Base-by-base conservation (phyloP, 2,113 vertebrate genomes). In the Fulmarus glacialis region DNA sequence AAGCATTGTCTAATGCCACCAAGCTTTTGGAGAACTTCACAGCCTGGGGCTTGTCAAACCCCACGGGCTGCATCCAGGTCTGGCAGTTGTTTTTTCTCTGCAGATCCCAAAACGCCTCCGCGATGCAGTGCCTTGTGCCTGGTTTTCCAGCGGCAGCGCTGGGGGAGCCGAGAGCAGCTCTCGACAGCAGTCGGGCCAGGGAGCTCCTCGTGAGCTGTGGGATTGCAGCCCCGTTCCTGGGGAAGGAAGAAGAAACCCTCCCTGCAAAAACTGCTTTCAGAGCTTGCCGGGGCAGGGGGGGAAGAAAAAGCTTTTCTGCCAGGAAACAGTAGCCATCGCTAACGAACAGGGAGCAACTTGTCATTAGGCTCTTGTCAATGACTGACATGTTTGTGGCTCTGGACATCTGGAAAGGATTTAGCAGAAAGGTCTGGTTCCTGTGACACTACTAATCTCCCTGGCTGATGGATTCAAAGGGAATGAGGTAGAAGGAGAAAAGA, bases 351-450 rank as follows among this genome's bases (percentile, higher is more conserved):
- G 97, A 97, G 85, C 89, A 89, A 94, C 95, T 97, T 95, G 88
- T 91, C 94, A 89, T 97, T 82, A 67, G 71, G 95, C 94, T 84
- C 84, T 53, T 95, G 97, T 97, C 97, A 94, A 14, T 50, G 79
- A 97, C 82, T 97, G 98, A 96, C 87, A 72, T 52, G 43, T 93
- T 84, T 95, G 95, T 77, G 96, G 94, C 78, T 59, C 34, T 43
- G 60, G 87, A 97, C 98, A 98, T 98, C 98, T 98, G 98, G 98
- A 98, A 98, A 45, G 77, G 72, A 95, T 99, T 98, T 98, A 30
- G 64, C 53, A 87, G 95, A 95, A 95, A 95, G 91, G 85, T 89
- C 92, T 55, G 34, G 90, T 89, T 97, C 93, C 95, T 88, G 78
- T 97, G 96, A 96, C 97, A 87, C 89, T 9, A 32, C 73, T 88